Conservation (phyloP, 2,888 invertebrate genomes). For the Megastigmus dorsalis region DNA sequence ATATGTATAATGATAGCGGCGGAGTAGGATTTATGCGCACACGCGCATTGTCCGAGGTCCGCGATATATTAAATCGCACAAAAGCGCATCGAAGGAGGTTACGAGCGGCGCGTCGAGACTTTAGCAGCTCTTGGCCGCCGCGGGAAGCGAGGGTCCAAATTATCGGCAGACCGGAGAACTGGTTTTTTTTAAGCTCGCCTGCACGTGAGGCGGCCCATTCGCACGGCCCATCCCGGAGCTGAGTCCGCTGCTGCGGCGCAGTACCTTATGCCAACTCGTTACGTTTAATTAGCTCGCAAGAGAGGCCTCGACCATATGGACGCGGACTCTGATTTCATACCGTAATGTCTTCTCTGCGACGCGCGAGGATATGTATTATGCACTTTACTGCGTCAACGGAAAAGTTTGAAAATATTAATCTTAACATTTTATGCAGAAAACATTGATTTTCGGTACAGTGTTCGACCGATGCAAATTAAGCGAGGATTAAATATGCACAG, state of each 20-base stretch:
- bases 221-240: constrained; percentile 38
- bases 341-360: too few relatives aligned
- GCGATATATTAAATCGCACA: not conserved
- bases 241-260: constrained; percentile 25
- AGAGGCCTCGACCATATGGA: constrained; percentile 42
- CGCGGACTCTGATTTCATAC: constrained; percentile 17
- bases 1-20: not conserved
- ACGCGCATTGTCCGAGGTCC: not conserved
- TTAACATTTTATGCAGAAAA: too few relatives aligned
- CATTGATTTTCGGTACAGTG: too few relatives aligned
- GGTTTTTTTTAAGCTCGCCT: constrained; percentile 54
- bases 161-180: constrained; percentile 53
- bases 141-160: constrained; percentile 52
- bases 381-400: too few relatives aligned
- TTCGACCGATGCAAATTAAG: too few relatives aligned
- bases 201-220: too few relatives aligned
- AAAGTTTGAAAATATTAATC: too few relatives aligned
- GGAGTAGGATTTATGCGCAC: not conserved
- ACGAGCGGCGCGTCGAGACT: not conserved
- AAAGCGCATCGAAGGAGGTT: constrained; percentile 8
- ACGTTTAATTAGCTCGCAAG: constrained; percentile 58
- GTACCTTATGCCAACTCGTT: constrained; percentile 54
- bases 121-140: constrained; percentile 24
- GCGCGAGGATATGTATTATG: too few relatives aligned
- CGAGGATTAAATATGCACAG: too few relatives aligned